phyloP scores from a whole-genome alignment of 2,113 vertebrate species.

The Gavialis gangeticus region DNA sequence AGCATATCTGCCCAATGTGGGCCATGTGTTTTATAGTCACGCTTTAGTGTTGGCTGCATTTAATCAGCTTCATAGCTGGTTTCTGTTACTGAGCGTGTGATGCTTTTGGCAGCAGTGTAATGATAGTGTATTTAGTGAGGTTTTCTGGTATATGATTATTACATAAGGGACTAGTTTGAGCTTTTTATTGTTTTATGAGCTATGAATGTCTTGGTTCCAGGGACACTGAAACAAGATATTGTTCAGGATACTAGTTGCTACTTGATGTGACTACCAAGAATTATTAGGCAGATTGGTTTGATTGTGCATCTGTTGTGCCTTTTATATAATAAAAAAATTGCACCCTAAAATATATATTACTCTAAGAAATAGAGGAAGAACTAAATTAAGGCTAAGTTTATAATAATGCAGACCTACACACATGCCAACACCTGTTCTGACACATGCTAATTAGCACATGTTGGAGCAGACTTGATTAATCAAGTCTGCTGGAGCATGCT shows the following conservation, averaged over 20 bases:
- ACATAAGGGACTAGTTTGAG: not conserved
- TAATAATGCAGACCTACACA: not conserved
- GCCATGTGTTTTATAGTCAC: too few species aligned
- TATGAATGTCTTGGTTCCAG: not conserved
- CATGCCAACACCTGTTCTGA: too few species aligned
- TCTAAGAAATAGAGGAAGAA: not conserved
- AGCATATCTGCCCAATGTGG: too few species aligned
- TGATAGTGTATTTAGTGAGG: not conserved
- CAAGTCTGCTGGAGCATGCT: too few species aligned
- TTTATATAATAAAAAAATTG: constrained; percentile 13
- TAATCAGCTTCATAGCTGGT: too few species aligned
- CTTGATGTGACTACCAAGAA: not conserved
- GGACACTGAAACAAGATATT: not conserved
- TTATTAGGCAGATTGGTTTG: not conserved
- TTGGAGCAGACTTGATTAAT: too few species aligned
- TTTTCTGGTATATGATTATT: not conserved
- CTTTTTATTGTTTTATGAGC: not conserved
- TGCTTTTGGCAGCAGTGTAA: not conserved
- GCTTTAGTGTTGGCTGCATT: too few species aligned
- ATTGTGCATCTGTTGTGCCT: not conserved
- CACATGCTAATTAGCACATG: too few species aligned
- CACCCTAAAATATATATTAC: not conserved
- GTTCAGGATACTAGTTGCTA: not conserved
- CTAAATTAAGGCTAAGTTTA: constrained; percentile 10
- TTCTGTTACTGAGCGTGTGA: too few species aligned